Base-by-base conservation (phyloP, 2,113 vertebrate genomes). In the Salvelinus fontinalis region DNA sequence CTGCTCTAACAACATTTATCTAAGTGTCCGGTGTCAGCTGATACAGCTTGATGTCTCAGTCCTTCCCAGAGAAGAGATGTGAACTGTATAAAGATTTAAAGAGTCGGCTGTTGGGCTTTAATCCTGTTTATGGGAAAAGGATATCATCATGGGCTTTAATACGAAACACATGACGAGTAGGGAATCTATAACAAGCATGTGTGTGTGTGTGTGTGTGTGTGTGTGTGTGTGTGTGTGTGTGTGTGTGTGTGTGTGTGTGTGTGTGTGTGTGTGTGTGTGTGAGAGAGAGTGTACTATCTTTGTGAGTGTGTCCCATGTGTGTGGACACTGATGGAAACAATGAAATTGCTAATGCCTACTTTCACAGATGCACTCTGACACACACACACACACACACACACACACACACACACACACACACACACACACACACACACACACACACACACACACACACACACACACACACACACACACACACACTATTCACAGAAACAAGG, bases 71-170 rank as follows among this genome's bases (percentile, higher is more conserved):
- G 49, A 51, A 51, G 14, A 14, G 49, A 16, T 51, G 11, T 24
- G 44, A 80, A 66, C 79, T 79, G 59, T 76, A 85, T 81, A 84
- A 64, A 13, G 1, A 70, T 75, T 83, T 39, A 74, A 78, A 51
- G 60, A 85, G 75, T 79, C 81, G 70, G 57, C 67, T 76, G 59
- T 82, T 39, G 39, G 39, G 8, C 8, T 39, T 39, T 39, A 39
- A 9, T 39, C 39, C 39, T 85, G 75, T 81, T 89, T 68, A 85
- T 73, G 72, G 39, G 77, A 79, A 26, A 81, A 78, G 79, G 70
- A 81, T 75, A 74, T 79, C 80, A 84, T 82, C 78, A 79, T 70
- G 74, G 75, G 67, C 49, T 73, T 13, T 91, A 85, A 57, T 85
- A 77, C 39, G 39, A 87, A 89, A 84, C 86, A 82, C 14, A 80